Evolutionary conservation across 2,113 vertebrate species (phyloP).

Genomic region (Orcinus orca): DNA sequence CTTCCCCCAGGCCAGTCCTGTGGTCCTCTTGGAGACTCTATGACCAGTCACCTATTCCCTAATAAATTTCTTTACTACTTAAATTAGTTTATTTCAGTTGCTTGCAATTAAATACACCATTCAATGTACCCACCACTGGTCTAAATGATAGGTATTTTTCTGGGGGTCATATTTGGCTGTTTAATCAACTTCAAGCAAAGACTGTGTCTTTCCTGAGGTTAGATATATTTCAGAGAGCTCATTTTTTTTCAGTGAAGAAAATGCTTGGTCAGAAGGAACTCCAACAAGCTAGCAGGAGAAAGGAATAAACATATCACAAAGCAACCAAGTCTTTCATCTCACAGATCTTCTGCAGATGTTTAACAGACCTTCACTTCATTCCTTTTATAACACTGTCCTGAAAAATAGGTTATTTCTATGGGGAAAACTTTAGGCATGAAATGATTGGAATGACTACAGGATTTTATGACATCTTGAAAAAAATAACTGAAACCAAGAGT

Average conservation of each 20-base stretch:
- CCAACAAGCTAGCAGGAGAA: conserved; percentile 35
- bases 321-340: conserved; percentile 33
- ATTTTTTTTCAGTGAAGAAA: background rate
- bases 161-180: background rate
- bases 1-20: background rate
- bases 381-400: background rate
- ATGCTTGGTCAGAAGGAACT: background rate
- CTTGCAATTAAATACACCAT: background rate
- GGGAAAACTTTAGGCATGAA: conserved; percentile 28
- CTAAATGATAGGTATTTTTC: background rate
- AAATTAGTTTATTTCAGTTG: background rate
- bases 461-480: conserved; percentile 52
- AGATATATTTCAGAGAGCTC: background rate
- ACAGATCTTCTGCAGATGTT: conserved; percentile 67
- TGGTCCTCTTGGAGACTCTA: background rate
- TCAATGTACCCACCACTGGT: background rate
- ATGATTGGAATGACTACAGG: conserved; percentile 29
- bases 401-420: conserved; percentile 48
- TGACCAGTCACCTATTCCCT: background rate
- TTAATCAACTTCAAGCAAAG: background rate
- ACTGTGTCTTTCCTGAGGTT: background rate
- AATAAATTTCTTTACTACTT: background rate
- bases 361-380: conserved; percentile 35
- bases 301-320: conserved; percentile 38
- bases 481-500: conserved; percentile 40